Evolutionary conservation across 2,113 vertebrate species (phyloP), one percentile per base, ranked within the genome.

Genomic region (Centropristis striata): DNA sequence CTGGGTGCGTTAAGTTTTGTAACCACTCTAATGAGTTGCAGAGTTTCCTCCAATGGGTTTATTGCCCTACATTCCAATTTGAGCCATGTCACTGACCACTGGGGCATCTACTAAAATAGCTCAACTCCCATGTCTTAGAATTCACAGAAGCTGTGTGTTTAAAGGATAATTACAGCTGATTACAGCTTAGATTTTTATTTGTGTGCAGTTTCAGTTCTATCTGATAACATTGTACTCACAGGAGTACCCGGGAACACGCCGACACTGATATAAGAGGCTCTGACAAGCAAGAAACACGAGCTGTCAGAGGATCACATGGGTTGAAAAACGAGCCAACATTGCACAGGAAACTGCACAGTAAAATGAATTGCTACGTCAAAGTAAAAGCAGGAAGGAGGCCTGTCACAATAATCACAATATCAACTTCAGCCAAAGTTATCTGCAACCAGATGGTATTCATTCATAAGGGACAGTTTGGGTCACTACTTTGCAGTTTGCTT

Each of bases 11-110:
- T 88, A 82, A 81, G 83, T 91, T 92, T 83, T 74, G 80, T 74
- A 82, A 87, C 74, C 75, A 83, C 80, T 55, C 84, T 90, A 89
- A 89, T 92, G 87, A 91, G 86, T 85, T 76, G 75, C 78, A 83
- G 84, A 10, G 27, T 87, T 90, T 85, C 71, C 77, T 88, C 88
- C 86, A 70, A 70, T 88, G 81, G 70, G 50, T 91, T 91, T 91
- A 89, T 90, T 92, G 80, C 79, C 85, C 88, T 46, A 77, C 85
- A 92, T 90, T 91, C 89, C 89, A 71, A 83, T 89, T 91, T 86
- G 72, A 92, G 89, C 60, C 79, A 83, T 87, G 90, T 87, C 90
- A 86, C 73, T 90, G 90, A 90, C 79, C 87, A 86, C 78, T 58
- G 63, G 79, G 74, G 81, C 80, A 73, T 87, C 78, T 76, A 72